Evolutionary conservation across 1,140 invertebrate genomes (phyloP), one percentile per base, ranked within the genome.

Genomic region (Galleria mellonella): DNA sequence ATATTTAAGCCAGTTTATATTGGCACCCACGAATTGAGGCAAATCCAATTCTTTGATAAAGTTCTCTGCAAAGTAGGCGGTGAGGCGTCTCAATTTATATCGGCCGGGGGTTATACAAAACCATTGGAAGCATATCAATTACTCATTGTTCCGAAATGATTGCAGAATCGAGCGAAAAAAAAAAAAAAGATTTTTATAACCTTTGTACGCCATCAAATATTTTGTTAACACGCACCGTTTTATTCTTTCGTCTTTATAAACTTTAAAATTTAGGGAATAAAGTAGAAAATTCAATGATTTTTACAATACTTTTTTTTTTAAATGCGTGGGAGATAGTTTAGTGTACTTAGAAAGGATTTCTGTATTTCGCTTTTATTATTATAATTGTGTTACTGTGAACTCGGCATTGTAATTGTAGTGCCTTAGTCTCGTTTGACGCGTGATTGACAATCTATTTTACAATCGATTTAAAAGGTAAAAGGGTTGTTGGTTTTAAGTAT

Each of bases 91-190:
- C 55, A 43, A 41, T 23, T 28, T 15, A 49, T 3, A 2, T 46
- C 63, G 68, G 69, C 32, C 39, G 52, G 17, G 43, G 35, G 59
- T 62, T 55, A 66, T 72, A 71, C 51, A 62, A 69, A 66, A 69
- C 69, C 67, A 55, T 49, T 62, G 42, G 62, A 62, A 49, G 65
- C 59, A 72, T 75, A 75, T 75, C 72, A 71, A 75, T 75, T 75
- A 75, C 72, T 51, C 29, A 63, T 72, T 75, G 72, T 75, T 60
- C 17, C 2, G 40, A 57, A 63, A 64, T 61, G 52, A 74, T 71
- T 64, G 71, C 71, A 52, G 71, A 74, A 69, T 73, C 62, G 64
- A 62, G 51, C 57, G 60, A 63, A 68, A 52, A 40, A 59, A 62
- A 38, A 47, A 43, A 40, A 59, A 62, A 38, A 47, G 43, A 50